Evolutionary conservation across 2,113 vertebrate genomes (phyloP), one percentile per base, ranked within the genome.

Genomic region (Prinia subflava): DNA sequence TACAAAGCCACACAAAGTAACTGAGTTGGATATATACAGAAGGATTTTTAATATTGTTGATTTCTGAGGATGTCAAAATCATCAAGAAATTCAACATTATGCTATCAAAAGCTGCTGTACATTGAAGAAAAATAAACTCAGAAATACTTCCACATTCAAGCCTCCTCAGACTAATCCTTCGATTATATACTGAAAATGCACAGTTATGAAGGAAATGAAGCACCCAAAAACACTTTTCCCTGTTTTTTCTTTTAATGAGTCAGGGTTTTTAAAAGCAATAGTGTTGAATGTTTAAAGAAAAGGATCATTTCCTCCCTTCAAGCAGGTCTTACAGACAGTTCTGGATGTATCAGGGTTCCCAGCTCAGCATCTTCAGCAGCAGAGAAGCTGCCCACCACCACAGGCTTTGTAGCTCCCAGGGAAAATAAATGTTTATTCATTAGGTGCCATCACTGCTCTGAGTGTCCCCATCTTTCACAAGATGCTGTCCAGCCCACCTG

Each of bases 371-470:
- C 18, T 27, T 70, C 55, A 63, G 63, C 42, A 78, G 37, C 33
- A 82, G 31, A 70, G 39, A 47, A 75, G 35, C n/a, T 75, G 49
- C n/a, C 23, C 42, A 76, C 9, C 55, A 47, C 1, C 1, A 8
- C 52, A 74, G 50, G 64, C 62, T 89, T 63, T 35, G 33, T 4
- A 76, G 62, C 28, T 68, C 14, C 63, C 35, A 44, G 30, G 7
- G 25, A 49, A 68, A 69, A 55, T 6, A 55, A 59, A 8, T 7
- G 18, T 7, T 22, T 17, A 25, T 20, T 0, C 0, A 8, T 46
- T 53, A 82, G 23, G 13, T 70, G 46, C 31, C 39, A 63, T 59
- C 71, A 74, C 25, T 67, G 60, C 50, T 77, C 39, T 44, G 28
- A 71, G 15, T 11, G 21, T 35, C 24, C 10, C 23, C 37, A 19